Percentiles rank a stretch among this genome's conserved stretches.
Conservation (phyloP, 64 coral and sea anemone genomes). For the Pachyseris speciosa region DNA sequence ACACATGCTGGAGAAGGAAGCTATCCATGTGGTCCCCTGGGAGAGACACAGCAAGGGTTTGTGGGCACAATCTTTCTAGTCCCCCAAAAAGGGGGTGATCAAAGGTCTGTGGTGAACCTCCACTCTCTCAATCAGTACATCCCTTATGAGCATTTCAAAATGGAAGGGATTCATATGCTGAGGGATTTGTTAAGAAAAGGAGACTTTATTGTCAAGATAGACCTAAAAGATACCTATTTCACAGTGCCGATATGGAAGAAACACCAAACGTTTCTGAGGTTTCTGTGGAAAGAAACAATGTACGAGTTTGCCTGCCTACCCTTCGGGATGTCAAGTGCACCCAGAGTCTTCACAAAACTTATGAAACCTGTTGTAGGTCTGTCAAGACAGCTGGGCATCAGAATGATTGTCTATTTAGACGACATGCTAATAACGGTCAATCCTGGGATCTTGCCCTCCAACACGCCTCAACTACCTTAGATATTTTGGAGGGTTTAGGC, state of each 20-base stretch:
- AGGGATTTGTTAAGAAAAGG: not conserved
- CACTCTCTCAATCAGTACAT: not conserved
- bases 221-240: not conserved
- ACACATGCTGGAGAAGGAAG: too few species aligned
- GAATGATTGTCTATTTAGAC: not conserved
- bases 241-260: not conserved
- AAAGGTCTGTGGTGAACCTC: constrained; percentile 29
- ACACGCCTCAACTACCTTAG: not conserved
- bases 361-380: not conserved
- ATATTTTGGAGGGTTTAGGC: not conserved
- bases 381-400: not conserved
- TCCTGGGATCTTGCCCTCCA: not conserved
- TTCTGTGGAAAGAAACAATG: not conserved
- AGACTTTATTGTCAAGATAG: too few species aligned
- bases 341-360: constrained; percentile 43
- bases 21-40: too few species aligned
- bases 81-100: constrained; percentile 39
- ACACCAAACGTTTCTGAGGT: not conserved
- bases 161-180: too few species aligned
- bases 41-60: not conserved
- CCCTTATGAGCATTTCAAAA: constrained; percentile 25
- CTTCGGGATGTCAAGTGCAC: constrained; percentile 23
- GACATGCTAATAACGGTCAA: not conserved
- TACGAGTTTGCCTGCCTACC: constrained; percentile 18
- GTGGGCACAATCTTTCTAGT: constrained; percentile 22